Evolutionary conservation across 2,113 vertebrate species (phyloP).

Genomic region (Genyomyrus donnyi): DNA sequence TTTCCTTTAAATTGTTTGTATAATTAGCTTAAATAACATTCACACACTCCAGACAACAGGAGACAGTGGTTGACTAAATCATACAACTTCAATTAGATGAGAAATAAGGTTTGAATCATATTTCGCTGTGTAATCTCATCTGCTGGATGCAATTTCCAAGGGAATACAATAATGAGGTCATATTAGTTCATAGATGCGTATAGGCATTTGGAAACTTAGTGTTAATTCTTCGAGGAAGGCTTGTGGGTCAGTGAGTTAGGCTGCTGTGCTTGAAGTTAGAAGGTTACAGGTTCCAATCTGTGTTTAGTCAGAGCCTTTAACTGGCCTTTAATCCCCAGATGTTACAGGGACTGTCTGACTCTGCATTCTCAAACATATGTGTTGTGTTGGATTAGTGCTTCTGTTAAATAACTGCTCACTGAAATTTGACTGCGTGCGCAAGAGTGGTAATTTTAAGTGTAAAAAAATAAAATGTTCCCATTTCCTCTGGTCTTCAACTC

Average conservation of each 20-base stretch:
- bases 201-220: neutral
- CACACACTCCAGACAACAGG: neutral
- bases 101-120: neutral
- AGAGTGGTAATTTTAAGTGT: neutral
- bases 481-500: neutral
- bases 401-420: neutral
- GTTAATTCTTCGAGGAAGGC: neutral
- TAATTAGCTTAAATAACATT: neutral
- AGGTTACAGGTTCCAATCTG: neutral
- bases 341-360: neutral
- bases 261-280: neutral
- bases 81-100: neutral
- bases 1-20: neutral
- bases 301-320: neutral
- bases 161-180: neutral
- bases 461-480: neutral
- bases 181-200: neutral
- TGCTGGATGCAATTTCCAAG: neutral
- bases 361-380: neutral
- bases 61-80: neutral
- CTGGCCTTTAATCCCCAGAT: neutral
- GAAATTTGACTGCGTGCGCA: neutral
- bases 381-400: neutral
- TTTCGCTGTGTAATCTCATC: neutral
- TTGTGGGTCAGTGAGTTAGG: neutral